These are phyloP conservation scores for Sebastolobus alascanus DNA, from an alignment of 2,797 vertebrate species.

Conservation along the genomic window DNA sequence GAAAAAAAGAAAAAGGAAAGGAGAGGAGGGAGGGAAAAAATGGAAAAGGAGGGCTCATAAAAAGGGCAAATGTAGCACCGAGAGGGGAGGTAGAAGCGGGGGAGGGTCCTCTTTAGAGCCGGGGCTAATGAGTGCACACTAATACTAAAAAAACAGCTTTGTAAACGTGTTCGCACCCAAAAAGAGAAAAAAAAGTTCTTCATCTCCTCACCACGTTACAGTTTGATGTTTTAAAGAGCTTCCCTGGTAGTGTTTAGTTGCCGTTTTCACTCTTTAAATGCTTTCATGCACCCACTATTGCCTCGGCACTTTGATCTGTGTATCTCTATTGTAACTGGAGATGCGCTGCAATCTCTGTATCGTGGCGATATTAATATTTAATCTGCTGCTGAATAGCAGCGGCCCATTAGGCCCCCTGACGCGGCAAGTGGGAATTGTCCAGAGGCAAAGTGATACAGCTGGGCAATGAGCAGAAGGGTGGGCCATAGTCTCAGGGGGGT, in stretches of 20 bases:
- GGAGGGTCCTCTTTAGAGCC: slow-evolving; percentile 77
- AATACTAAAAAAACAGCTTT: slow-evolving; percentile 80
- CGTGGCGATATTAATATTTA: slow-evolving; percentile 90
- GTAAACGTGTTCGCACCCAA: slow-evolving; percentile 71
- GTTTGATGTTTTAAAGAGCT: slow-evolving; percentile 83
- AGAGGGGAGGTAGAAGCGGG: slow-evolving; percentile 63
- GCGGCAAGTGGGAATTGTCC: slow-evolving; percentile 89
- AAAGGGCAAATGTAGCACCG: slow-evolving; percentile 86
- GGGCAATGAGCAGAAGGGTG: slow-evolving; percentile 84
- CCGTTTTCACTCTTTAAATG: slow-evolving; percentile 86
- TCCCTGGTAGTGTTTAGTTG: slow-evolving; percentile 79
- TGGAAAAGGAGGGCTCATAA: slow-evolving; percentile 86
- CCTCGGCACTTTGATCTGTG: slow-evolving; percentile 86
- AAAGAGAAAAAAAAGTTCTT: slow-evolving; percentile 73
- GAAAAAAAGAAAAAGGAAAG: slow-evolving; percentile 75
- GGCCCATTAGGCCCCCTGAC: slow-evolving; percentile 89
- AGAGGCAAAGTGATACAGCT: slow-evolving; percentile 88
- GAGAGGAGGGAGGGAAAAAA: slow-evolving; percentile 76
- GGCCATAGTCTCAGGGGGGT: slow-evolving; percentile 73
- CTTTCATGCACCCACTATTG: slow-evolving; percentile 83
- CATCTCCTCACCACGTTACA: slow-evolving; percentile 60
- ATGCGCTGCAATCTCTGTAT: slow-evolving; percentile 88
- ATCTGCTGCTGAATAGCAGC: slow-evolving; percentile 87
- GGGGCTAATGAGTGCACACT: slow-evolving; percentile 83
- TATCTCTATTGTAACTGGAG: slow-evolving; percentile 87